Evolutionary conservation across 2,113 vertebrate genomes (phyloP), one percentile per base, ranked within the genome.

Genomic region (Candoia aspera): DNA sequence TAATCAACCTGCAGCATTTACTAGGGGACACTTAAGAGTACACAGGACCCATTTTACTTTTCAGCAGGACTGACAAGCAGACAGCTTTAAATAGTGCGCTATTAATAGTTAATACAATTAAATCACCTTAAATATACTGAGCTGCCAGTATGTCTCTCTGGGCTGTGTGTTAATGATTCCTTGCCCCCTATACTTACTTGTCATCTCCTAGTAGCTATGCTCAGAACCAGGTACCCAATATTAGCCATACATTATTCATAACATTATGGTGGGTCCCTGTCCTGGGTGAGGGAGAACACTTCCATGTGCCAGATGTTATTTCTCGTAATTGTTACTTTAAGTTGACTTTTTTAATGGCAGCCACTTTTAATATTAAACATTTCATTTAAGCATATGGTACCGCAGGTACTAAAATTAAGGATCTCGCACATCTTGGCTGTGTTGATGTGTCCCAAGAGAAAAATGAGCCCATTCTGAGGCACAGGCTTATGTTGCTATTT

Each of bases 401-500:
- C 37, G 59, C 46, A 62, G 49, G 86, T 91, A 88, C 46, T 62
- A 91, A 93, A 64, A 88, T 93, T 88, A 93, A 93, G n/a, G 57
- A 17, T 42, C 59, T 60, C 49, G 13, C 37, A 46, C 58, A 64
- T 64, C 68, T 91, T 49, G 42, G 64, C 11, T 53, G n/a, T 83
- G 62, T 88, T n/a, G 87, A 87, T 88, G 55, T 54, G 42, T 90
- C 89, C 68, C 68, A 83, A 88, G 89, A 93, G 87, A 29, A 89
- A 86, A 62, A 58, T 24, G 26, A 88, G 59, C 91, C 10, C 23
- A 17, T 54, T 84, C 37, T 11, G 29, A 89, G 46, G n/a, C 46
- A 24, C 5, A 42, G 5, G 0, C 26, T 84, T 62, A 53, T 54
- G 87, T 8, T 55, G 46, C 57, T 89, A 33, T 89, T 84, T 37